Evolutionary conservation across 1,140 invertebrate species (phyloP).

Genomic region (Drosophila saltans): DNA sequence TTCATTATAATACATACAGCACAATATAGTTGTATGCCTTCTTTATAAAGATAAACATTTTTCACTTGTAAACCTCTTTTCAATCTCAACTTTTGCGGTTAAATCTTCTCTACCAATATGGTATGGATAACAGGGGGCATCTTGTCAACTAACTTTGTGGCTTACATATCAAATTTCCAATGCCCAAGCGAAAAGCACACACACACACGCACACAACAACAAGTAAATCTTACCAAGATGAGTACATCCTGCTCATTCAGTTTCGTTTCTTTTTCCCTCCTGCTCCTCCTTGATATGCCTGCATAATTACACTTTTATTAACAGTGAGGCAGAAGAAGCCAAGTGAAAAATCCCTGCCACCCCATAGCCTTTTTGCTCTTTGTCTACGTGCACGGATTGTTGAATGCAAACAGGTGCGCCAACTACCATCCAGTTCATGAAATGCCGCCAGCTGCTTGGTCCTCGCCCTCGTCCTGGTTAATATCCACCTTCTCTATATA

Average conservation of each 20-base stretch:
- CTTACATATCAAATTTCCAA: slow-evolving; percentile 61
- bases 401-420: slow-evolving; percentile 76
- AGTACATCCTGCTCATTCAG: slow-evolving; percentile 11
- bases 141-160: slow-evolving; percentile 52
- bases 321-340: slow-evolving; percentile 57
- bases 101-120: neutral
- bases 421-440: neutral
- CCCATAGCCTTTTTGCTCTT: slow-evolving; percentile 33
- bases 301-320: slow-evolving; percentile 80
- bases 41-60: too few species aligned
- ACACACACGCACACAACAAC: slow-evolving; percentile 37
- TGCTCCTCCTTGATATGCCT: slow-evolving; percentile 38
- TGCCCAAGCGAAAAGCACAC: slow-evolving; percentile 29
- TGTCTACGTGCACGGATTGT: slow-evolving; percentile 62
- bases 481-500: too few species aligned
- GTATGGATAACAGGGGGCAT: slow-evolving; percentile 11
- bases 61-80: neutral
- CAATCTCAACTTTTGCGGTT: slow-evolving; percentile 1
- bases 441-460: slow-evolving; percentile 7
- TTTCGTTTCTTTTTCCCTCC: slow-evolving; percentile 12
- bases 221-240: slow-evolving; percentile 28
- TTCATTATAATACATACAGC: too few species aligned
- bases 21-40: too few species aligned
- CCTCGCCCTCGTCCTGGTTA: neutral
- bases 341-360: slow-evolving; percentile 53